Conservation (phyloP, 2,888 invertebrate genomes). For the Ethmia dodecea region DNA sequence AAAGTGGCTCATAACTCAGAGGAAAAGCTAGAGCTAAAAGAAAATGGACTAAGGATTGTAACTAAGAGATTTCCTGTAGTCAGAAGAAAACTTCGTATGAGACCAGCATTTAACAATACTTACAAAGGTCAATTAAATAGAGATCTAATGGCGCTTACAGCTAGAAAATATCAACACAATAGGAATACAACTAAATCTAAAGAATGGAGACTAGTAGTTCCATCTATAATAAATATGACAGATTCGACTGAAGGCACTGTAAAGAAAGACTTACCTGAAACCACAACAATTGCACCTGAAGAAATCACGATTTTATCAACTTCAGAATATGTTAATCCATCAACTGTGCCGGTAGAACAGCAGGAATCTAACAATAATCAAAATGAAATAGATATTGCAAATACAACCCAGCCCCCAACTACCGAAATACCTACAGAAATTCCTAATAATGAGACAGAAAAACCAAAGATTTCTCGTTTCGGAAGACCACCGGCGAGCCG, state of each 20-base stretch:
- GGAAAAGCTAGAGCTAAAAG: slow-evolving; percentile 12
- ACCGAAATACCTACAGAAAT: slow-evolving; percentile 26
- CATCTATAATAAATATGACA: slow-evolving; percentile 34
- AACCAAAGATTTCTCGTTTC: slow-evolving; percentile 26
- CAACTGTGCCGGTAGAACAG: slow-evolving; percentile 9
- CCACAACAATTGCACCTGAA: slow-evolving; percentile 17
- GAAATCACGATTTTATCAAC: slow-evolving; percentile 12
- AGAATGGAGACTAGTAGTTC: slow-evolving; percentile 47
- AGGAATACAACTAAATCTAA: slow-evolving; percentile 46
- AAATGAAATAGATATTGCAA: slow-evolving; percentile 15
- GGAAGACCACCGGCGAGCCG: slow-evolving; percentile 34
- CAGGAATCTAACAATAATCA: slow-evolving; percentile 10
- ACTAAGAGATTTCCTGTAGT: slow-evolving; percentile 37
- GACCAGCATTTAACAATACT: slow-evolving; percentile 44
- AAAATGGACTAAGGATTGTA: slow-evolving; percentile 26
- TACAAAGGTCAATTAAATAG: slow-evolving; percentile 51
- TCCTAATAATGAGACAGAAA: no score
- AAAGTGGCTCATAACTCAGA: no score
- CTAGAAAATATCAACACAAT: slow-evolving; percentile 42
- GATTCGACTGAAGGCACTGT: slow-evolving; percentile 24
- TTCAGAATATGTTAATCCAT: slow-evolving; percentile 8
- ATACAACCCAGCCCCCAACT: slow-evolving; percentile 25
- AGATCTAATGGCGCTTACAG: slow-evolving; percentile 50
- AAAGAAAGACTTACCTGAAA: slow-evolving; percentile 25
- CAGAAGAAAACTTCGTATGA: slow-evolving; percentile 52